phyloP scores from a whole-genome alignment of 1,140 invertebrate genomes.

The Drosophila bocqueti region DNA sequence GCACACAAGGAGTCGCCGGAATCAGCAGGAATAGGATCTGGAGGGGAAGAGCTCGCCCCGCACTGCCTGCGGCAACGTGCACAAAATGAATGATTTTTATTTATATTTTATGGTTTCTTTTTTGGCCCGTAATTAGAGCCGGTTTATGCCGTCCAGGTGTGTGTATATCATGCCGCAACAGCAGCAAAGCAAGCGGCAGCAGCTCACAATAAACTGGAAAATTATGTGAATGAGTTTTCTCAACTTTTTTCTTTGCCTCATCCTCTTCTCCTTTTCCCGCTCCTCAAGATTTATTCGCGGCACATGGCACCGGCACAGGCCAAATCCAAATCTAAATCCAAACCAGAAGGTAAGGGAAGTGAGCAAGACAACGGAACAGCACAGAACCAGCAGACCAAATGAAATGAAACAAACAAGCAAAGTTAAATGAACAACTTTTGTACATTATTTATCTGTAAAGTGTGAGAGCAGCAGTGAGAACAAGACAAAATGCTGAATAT shows the following conservation, averaged over 20 bases:
- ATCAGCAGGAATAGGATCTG: constrained; percentile 13
- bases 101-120: constrained; percentile 77
- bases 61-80: constrained; percentile 34
- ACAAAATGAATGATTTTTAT: constrained; percentile 80
- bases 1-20: constrained; percentile 60
- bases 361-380: constrained; percentile 44
- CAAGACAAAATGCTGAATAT: constrained; percentile 12
- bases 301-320: constrained; percentile 63
- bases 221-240: constrained; percentile 83
- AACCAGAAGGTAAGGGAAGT: constrained; percentile 25
- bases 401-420: constrained; percentile 77
- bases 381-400: constrained; percentile 57
- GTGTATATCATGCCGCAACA: constrained; percentile 66
- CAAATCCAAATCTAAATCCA: constrained; percentile 43
- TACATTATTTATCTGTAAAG: constrained; percentile 79
- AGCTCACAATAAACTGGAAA: constrained; percentile 78
- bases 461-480: constrained; percentile 49
- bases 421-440: constrained; percentile 84
- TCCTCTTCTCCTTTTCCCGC: not conserved
- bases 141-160: constrained; percentile 78
- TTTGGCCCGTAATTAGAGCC: constrained; percentile 71
- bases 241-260: constrained; percentile 59
- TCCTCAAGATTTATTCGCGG: constrained; percentile 76
- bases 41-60: not conserved
- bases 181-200: constrained; percentile 24